Percentiles rank a stretch among this genome's conserved stretches.
Evolutionary conservation across 2,888 invertebrate genomes (phyloP).

Genomic region (Polydrusus pterygomalis): DNA sequence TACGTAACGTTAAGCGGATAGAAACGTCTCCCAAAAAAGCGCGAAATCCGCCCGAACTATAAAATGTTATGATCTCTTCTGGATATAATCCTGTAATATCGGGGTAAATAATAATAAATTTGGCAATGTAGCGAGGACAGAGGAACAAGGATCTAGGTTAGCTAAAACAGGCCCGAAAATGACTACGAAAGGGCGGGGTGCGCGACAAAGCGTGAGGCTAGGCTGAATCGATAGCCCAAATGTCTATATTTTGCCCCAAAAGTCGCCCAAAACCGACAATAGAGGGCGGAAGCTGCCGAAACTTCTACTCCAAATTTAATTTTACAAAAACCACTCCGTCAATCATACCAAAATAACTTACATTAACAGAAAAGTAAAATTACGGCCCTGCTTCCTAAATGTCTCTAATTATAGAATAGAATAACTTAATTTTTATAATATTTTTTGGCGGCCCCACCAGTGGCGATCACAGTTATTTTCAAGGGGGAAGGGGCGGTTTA

Average conservation of each 20-base stretch:
- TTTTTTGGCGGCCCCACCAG: no score
- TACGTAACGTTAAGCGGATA: neutral
- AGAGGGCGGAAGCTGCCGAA: slow-evolving; percentile 45
- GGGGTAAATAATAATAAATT: slow-evolving; percentile 47
- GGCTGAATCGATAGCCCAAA: slow-evolving; percentile 54
- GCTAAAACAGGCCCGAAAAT: slow-evolving; percentile 48
- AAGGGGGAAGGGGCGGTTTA: no score
- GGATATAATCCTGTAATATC: slow-evolving; percentile 18
- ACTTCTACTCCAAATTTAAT: slow-evolving; percentile 16
- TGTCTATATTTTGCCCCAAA: slow-evolving; percentile 40
- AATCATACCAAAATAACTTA: no score
- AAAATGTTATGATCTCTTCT: neutral
- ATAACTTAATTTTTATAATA: no score
- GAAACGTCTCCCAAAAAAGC: slow-evolving; percentile 16
- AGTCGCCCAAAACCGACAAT: slow-evolving; percentile 38
- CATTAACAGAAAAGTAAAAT: neutral
- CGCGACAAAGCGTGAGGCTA: slow-evolving; percentile 51
- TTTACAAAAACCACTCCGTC: no score
- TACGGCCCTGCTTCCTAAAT: neutral
- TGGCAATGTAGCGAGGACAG: slow-evolving; percentile 48
- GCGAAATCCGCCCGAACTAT: slow-evolving; percentile 3
- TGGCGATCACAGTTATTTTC: no score
- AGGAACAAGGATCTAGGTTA: slow-evolving; percentile 52
- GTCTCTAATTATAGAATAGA: no score
- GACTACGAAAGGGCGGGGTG: slow-evolving; percentile 54